Evolutionary conservation across 1,140 invertebrate genomes (phyloP), one percentile per base, ranked within the genome.

Genomic region (Pinna nobilis): DNA sequence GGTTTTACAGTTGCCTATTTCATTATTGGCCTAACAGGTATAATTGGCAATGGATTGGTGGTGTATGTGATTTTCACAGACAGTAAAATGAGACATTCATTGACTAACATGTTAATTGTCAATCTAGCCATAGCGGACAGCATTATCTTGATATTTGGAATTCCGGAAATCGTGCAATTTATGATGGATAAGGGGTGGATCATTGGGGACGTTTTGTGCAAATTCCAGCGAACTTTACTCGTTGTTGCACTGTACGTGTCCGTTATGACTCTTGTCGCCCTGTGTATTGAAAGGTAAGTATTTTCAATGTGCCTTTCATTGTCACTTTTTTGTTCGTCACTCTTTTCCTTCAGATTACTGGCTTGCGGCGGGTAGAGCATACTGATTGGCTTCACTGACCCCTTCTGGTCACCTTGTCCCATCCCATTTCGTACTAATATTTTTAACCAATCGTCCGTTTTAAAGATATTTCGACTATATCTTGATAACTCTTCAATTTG

Each of bases 271-370:
- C 78, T 89, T 6, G 73, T 89, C 37, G 80, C 84, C n/a, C 76
- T 89, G 3, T 89, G 88, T 69, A 79, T 89, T 9, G 89, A 90
- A 79, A 86, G 89, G 89, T 90, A 75, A 87, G 87, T 35, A 28
- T 55, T 18, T 23, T 66, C n/a, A n/a, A n/a, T n/a, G n/a, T n/a
- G n/a, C n/a, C n/a, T n/a, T n/a, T n/a, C n/a, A n/a, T n/a, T n/a
- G n/a, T n/a, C n/a, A n/a, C n/a, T n/a, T n/a, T n/a, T n/a, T n/a
- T n/a, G n/a, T n/a, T n/a, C n/a, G n/a, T n/a, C n/a, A n/a, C n/a
- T n/a, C n/a, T n/a, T n/a, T n/a, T n/a, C n/a, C n/a, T n/a, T n/a
- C n/a, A n/a, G n/a, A n/a, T n/a, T n/a, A n/a, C n/a, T n/a, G n/a
- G n/a, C n/a, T n/a, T n/a, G n/a, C n/a, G n/a, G n/a, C n/a, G n/a